Conservation (phyloP, 2,113 vertebrate species). For the Caranx melampygus region DNA sequence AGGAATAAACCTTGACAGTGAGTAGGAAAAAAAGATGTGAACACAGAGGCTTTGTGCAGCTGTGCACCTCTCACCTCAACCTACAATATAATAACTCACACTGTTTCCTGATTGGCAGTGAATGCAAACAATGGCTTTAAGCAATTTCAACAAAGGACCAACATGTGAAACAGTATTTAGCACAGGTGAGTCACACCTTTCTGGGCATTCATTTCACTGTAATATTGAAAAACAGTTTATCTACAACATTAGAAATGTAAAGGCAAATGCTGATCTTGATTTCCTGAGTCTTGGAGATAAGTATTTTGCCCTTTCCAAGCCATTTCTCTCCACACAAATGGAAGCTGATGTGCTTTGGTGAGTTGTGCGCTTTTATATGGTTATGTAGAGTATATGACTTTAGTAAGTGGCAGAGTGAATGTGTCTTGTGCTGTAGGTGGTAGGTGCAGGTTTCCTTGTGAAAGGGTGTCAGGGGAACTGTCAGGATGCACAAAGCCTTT, state of each 20-base stretch:
- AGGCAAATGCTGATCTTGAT: background rate
- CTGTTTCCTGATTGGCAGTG: background rate
- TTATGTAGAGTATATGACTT: constrained; percentile 17
- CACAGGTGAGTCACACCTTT: background rate
- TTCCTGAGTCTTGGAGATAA: background rate
- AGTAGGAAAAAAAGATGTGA: background rate
- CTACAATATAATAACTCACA: background rate
- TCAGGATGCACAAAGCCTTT: constrained; percentile 73
- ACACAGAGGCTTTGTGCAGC: background rate
- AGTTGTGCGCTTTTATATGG: constrained; percentile 6
- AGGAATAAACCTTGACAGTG: background rate
- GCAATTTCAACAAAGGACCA: background rate
- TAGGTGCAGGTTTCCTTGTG: constrained; percentile 52
- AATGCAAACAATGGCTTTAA: background rate
- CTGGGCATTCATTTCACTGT: background rate
- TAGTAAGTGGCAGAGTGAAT: constrained; percentile 20
- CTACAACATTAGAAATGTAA: background rate
- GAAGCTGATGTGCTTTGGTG: background rate
- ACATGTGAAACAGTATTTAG: background rate
- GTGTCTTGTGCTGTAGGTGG: constrained; percentile 43
- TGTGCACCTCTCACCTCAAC: background rate
- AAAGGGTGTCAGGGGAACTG: constrained; percentile 62
- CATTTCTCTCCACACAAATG: constrained; percentile 1
- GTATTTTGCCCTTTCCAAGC: background rate
- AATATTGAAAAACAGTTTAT: background rate